Base-by-base conservation (phyloP, 2,888 invertebrate genomes). In the Phengaris arion region DNA sequence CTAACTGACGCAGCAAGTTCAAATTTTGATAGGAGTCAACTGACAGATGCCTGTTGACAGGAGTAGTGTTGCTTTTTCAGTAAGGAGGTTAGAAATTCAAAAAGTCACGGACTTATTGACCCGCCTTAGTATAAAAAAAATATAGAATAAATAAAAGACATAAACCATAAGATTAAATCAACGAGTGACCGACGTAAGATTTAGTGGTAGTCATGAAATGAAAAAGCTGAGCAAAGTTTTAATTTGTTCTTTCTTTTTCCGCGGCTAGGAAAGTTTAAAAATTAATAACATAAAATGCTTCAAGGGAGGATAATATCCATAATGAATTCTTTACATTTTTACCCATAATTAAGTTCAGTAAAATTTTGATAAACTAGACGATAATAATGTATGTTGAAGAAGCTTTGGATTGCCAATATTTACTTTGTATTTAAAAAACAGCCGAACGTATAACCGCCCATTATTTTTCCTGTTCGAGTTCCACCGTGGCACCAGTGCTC, bases 161-260 rank as follows among this genome's bases (percentile, higher is more conserved):
- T 15, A 45, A 45, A 64, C 35, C 64, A 6, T 64, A 45, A 64
- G 35, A 64, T 64, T 64, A 64, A 64, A 64, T 45, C 64, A 64
- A 64, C 64, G 64, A 45, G 12, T 64, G 35, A 45, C 64, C 64
- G 35, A 64, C 64, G 12, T 64, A 64, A 64, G 64, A 64, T 64
- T 64, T 35, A 64, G 35, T 64, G 64, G 35, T 35, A 45, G 64
- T 64, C 10, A 64, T 64, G 45, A 64, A 64, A 64, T 64, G 64
- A 64, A 64, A 64, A 64, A 64, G 64, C 64, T 13, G 64, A 64
- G 64, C 35, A 64, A 64, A 64, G 64, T 64, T 64, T 64, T 64
- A 64, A 64, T 64, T 64, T 64, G 13, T 64, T 64, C 22, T 64
- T 64, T 64, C 64, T 13, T 64, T 64, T 13, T 64, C 13, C 64